Evolutionary conservation across 2,113 vertebrate genomes (phyloP).

Genomic region (Sinocyclocheilus grahami): DNA sequence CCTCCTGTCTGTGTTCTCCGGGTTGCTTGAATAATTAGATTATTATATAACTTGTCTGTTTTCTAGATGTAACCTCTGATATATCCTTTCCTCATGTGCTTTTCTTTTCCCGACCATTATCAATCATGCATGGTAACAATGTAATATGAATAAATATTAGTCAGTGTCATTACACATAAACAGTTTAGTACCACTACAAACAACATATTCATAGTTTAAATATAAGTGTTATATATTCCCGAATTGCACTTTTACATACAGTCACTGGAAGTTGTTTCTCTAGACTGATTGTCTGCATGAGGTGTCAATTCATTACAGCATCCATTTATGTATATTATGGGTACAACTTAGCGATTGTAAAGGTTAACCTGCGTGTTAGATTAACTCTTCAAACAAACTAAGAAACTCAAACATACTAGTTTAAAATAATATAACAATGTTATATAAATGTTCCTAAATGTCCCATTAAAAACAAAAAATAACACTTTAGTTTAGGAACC

Average conservation of each 20-base stretch:
- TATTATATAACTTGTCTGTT: neutral
- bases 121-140: neutral
- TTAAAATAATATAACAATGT: neutral
- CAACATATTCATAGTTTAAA: neutral
- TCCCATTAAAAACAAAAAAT: neutral
- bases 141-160: neutral
- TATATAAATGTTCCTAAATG: neutral
- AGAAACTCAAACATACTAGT: neutral
- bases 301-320: neutral
- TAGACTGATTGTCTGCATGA: neutral
- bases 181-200: neutral
- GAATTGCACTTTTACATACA: neutral
- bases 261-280: neutral
- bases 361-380: neutral
- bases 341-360: no score
- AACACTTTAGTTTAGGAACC: neutral
- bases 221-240: neutral
- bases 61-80: neutral
- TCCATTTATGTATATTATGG: neutral
- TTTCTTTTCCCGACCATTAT: neutral
- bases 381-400: neutral
- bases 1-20: neutral
- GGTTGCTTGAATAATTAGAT: neutral
- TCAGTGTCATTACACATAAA: neutral
- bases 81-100: neutral